A percentile compares a stretch with the other conserved stretches of the same genome.
These are phyloP conservation scores for Rhabdomys pumilio DNA, from an alignment of 2,797 vertebrate species.

Conservation along the genomic window DNA sequence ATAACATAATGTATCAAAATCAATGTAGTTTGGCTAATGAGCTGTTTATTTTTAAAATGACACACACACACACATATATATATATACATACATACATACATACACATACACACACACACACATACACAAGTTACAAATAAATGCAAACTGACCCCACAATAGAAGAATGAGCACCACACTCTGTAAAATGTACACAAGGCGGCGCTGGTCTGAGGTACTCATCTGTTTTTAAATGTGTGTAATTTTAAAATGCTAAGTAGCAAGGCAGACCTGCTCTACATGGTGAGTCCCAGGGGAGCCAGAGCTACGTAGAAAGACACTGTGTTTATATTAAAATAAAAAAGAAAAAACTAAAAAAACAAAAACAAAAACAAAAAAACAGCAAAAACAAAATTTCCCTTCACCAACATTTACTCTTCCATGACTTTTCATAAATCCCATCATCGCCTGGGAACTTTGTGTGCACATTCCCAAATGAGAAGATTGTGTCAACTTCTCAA, in stretches of 20 bases:
- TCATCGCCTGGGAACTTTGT: constrained; percentile 12
- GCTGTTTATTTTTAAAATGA: not conserved
- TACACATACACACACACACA: not conserved
- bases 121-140: not conserved
- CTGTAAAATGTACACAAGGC: not conserved
- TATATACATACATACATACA: not conserved
- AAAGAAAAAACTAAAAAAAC: not conserved
- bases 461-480: constrained; percentile 21
- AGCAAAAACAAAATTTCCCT: not conserved
- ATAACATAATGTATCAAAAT: not conserved
- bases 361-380: not conserved
- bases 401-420: not conserved
- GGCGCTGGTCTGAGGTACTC: not conserved
- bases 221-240: constrained; percentile 1
- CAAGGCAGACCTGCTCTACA: not conserved
- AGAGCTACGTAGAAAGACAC: not conserved
- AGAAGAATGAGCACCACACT: not conserved
- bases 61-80: not conserved
- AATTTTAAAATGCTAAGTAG: constrained; percentile 45
- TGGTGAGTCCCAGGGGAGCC: not conserved
- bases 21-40: not conserved
- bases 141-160: not conserved
- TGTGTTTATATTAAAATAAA: not conserved
- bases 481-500: not conserved
- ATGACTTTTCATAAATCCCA: constrained; percentile 18